Base-by-base conservation (phyloP, 2,113 vertebrate genomes). In the Poeciliopsis prolifica region DNA sequence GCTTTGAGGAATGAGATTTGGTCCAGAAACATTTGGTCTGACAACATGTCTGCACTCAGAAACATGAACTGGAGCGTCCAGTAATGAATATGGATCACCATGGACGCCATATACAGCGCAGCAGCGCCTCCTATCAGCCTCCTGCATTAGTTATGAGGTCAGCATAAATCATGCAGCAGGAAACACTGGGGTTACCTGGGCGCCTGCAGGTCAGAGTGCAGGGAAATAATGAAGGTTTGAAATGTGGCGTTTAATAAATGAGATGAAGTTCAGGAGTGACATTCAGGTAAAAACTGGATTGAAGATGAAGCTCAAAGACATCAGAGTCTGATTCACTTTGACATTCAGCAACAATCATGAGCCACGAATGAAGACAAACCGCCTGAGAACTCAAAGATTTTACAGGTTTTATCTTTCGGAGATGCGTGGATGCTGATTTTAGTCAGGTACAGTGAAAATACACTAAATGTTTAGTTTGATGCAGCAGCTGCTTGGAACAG, bases 81-180 rank as follows among this genome's bases (percentile, higher is more conserved):
- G 66, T 80, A 54, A 86, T 86, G 78, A 86, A 89, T 82, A 86
- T 81, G 73, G 87, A 87, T 91, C 78, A 6, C 17, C 22, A 80
- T 64, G 65, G 77, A 80, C 80, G 88, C 84, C 84, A 84, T 73
- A 75, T 54, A 74, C 37, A 72, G 82, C 66, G 61, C 70, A 24
- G 70, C 51, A 14, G 81, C 74, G 81, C 64, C 60, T 33, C 22
- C 30, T 79, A 83, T 89, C 37, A 89, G 75, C 78, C 26, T 3
- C 11, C 73, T 90, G 80, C 87, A 89, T 91, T 88, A 88, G 29
- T 80, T 7, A 92, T 83, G 88, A 85, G 65, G 17, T n/a, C 3
- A 0, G 58, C 75, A 76, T 92, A 66, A 92, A 92, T 87, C 83
- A 90, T 91, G 88, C 82, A 89, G 80, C 63, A 79, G 81, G 86